A percentile compares a stretch with the other conserved stretches of the same genome.
phyloP scores from a whole-genome alignment of 2,113 vertebrate genomes.

The Ceratotherium simum region DNA sequence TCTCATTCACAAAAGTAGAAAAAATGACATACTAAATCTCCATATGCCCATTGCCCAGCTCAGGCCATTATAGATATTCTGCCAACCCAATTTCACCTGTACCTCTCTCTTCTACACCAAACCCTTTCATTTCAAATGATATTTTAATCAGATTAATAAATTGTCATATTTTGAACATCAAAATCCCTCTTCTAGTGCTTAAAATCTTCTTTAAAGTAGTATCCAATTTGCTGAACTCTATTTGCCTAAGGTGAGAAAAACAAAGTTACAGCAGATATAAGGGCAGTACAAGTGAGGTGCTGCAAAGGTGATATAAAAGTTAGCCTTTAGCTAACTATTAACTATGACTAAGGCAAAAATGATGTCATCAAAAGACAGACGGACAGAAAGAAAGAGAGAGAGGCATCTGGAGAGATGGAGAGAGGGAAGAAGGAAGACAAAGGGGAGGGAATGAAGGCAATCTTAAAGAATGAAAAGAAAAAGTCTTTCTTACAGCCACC shows the following conservation, averaged over 20 bases:
- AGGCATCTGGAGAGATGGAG: background rate
- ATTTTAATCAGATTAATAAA: background rate
- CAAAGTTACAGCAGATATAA: background rate
- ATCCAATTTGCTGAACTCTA: background rate
- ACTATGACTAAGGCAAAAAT: background rate
- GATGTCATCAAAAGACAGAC: background rate
- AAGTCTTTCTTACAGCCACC: background rate
- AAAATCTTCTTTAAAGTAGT: background rate
- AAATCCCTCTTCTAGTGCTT: background rate
- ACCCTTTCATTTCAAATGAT: background rate
- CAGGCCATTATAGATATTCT: too few relatives aligned
- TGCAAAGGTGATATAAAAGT: background rate
- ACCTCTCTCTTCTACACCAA: background rate
- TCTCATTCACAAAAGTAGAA: background rate
- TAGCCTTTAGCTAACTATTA: background rate
- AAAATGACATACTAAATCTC: background rate
- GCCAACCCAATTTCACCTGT: background rate
- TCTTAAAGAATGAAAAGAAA: background rate
- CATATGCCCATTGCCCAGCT: rapidly evolving
- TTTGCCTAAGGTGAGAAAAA: background rate
- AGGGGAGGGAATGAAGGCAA: background rate
- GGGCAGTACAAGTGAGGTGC: background rate
- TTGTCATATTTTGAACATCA: background rate
- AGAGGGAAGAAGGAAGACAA: background rate
- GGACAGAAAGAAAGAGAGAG: background rate